These are phyloP conservation scores for Chymomyza procnemis DNA, from an alignment of 2,888 invertebrate genomes.

Conservation along the genomic window DNA sequence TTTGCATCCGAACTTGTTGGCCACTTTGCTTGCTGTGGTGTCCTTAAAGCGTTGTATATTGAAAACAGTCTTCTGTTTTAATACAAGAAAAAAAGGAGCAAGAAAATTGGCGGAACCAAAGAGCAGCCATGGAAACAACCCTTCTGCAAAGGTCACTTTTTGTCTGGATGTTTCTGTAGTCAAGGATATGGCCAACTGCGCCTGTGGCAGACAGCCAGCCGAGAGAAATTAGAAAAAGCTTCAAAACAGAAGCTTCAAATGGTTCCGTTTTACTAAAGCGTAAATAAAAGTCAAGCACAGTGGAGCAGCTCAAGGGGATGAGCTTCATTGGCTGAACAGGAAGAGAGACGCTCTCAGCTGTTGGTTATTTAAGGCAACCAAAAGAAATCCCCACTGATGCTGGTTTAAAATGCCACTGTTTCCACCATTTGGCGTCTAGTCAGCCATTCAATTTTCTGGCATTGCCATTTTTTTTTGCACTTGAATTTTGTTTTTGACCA, in stretches of 20 bases:
- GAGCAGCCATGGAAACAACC: slow-evolving; percentile 43
- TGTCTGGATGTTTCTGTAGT: slow-evolving; percentile 41
- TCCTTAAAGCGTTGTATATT: background rate
- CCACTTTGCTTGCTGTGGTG: slow-evolving; percentile 10
- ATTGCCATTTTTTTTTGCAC: slow-evolving; percentile 9
- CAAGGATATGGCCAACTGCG: slow-evolving; percentile 38
- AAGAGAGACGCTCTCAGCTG: too few species aligned
- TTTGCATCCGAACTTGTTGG: slow-evolving; percentile 53
- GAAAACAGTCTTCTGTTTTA: background rate
- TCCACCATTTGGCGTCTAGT: slow-evolving; percentile 4
- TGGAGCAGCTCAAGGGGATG: background rate
- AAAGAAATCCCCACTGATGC: background rate
- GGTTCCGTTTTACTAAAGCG: slow-evolving; percentile 25
- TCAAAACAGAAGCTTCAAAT: slow-evolving; percentile 11
- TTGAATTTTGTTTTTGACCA: slow-evolving; percentile 26
- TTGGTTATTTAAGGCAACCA: too few species aligned
- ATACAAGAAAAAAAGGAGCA: slow-evolving; percentile 21
- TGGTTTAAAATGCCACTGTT: slow-evolving; percentile 9
- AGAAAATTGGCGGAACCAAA: background rate
- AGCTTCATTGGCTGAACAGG: too few species aligned
- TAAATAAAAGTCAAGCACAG: slow-evolving; percentile 47
- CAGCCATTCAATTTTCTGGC: slow-evolving; percentile 36
- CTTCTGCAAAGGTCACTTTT: slow-evolving; percentile 59
- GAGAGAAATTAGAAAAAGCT: slow-evolving; percentile 13
- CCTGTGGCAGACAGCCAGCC: slow-evolving; percentile 17